Evolutionary conservation across 1,140 invertebrate genomes (phyloP).

Genomic region (Heliconius hermathena): DNA sequence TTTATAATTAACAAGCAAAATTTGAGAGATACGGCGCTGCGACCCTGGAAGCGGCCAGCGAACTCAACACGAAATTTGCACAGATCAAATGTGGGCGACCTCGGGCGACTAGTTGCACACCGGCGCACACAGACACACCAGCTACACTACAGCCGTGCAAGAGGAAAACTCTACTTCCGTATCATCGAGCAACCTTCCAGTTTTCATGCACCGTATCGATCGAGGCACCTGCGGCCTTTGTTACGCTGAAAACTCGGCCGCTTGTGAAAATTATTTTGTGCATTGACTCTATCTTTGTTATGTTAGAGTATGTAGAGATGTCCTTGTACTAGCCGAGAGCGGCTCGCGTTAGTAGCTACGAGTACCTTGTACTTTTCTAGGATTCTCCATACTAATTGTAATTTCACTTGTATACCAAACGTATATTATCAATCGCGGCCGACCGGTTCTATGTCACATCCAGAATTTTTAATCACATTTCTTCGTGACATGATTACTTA

Average conservation of each 20-base stretch:
- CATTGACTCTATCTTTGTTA: not conserved
- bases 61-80: conserved; percentile 78
- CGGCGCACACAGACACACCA: conserved; percentile 46
- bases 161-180: conserved; percentile 72
- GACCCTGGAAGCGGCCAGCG: conserved; percentile 72
- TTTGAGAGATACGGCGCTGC: conserved; percentile 76
- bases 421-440: conserved; percentile 29
- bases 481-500: conserved; percentile 30
- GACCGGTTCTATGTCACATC: conserved; percentile 18
- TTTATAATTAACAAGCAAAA: conserved; percentile 82
- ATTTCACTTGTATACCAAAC: conserved; percentile 25
- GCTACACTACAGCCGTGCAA: conserved; percentile 45
- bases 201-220: conserved; percentile 38
- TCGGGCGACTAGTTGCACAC: conserved; percentile 74
- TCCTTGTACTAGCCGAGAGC: conserved; percentile 20
- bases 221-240: conserved; percentile 26
- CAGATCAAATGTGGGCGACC: conserved; percentile 80
- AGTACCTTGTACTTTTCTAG: conserved; percentile 8
- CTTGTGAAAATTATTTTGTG: not conserved
- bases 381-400: conserved; percentile 18
- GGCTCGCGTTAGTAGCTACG: not conserved
- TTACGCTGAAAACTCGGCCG: conserved; percentile 26
- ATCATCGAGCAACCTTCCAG: conserved; percentile 32
- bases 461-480: conserved; percentile 25
- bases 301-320: not conserved